Evolutionary conservation across 2,113 vertebrate genomes (phyloP).

Genomic region (Sinosuthora webbiana): DNA sequence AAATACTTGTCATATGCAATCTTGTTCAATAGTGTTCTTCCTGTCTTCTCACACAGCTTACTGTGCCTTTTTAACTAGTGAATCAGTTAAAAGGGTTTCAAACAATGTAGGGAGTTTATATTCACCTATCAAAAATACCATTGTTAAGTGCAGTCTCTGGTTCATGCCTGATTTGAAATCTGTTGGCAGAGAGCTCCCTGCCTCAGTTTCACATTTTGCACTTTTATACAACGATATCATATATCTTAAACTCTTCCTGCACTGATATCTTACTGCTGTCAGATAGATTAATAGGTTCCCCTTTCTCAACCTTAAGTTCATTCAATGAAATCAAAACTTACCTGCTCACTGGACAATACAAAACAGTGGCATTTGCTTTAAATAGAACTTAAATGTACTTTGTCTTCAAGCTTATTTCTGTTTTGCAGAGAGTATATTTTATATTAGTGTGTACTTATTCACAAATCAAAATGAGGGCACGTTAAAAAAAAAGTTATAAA

Average conservation of each 20-base stretch:
- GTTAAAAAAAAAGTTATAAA: neutral
- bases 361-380: neutral
- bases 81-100: neutral
- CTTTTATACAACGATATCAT: neutral
- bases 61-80: neutral
- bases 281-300: neutral
- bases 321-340: neutral
- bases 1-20: neutral
- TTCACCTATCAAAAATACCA: neutral
- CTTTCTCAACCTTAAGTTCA: neutral
- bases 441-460: neutral
- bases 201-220: neutral
- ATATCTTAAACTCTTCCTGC: neutral
- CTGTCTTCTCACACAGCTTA: neutral
- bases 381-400: neutral
- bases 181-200: neutral
- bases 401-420: neutral
- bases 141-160: neutral
- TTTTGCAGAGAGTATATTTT: neutral
- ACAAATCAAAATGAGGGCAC: neutral
- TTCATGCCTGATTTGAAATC: neutral
- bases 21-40: neutral
- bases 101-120: neutral
- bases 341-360: neutral
- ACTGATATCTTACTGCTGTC: neutral